Evolutionary conservation across 2,113 vertebrate genomes (phyloP), one percentile per base, ranked within the genome.

Genomic region (Mormyrus lacerda): DNA sequence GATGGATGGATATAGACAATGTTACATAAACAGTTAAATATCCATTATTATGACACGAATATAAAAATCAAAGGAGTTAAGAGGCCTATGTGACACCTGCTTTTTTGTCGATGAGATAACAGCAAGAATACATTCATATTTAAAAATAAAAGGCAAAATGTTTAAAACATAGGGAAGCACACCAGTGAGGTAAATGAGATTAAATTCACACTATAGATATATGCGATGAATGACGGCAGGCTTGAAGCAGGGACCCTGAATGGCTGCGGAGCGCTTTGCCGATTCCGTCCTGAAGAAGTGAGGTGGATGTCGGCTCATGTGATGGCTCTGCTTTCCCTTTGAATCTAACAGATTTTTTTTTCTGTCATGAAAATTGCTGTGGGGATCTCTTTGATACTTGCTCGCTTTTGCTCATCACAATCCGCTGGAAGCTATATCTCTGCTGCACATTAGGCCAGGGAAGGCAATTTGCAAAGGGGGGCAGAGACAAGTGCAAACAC

Each of bases 311-410:
- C 31, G 21, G 31, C 27, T 53, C 50, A 55, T 53, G 48, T 27
- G 50, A 50, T 8, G 85, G 85, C 85, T 19, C 48, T 35, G 85
- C 48, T 53, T 87, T 87, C 50, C 85, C 44, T 3, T 35, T 35
- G 48, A 51, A 86, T 35, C n/a, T 31, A 51, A 51, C 27, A 35
- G 85, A 13, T 53, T 86, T 31, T 86, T 35, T 86, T 31, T 39
- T 86, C 79, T 83, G 39, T 83, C 42, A 50, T 86, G 47, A 51
- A 51, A 86, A 86, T 86, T 86, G 84, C 84, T 53, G 82, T 47
- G 44, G 45, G 48, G 84, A 55, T 19, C 85, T 87, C 27, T 53
- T 35, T 87, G 85, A 87, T 51, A 86, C 9, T 2, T 2, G 10
- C 13, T 27, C 47, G 13, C 24, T 51, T 51, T 53, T 31, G 48